Percentiles rank a stretch among this genome's conserved stretches.
Conservation (phyloP, 2,888 invertebrate genomes). For the Eristalinus sepulchralis region DNA sequence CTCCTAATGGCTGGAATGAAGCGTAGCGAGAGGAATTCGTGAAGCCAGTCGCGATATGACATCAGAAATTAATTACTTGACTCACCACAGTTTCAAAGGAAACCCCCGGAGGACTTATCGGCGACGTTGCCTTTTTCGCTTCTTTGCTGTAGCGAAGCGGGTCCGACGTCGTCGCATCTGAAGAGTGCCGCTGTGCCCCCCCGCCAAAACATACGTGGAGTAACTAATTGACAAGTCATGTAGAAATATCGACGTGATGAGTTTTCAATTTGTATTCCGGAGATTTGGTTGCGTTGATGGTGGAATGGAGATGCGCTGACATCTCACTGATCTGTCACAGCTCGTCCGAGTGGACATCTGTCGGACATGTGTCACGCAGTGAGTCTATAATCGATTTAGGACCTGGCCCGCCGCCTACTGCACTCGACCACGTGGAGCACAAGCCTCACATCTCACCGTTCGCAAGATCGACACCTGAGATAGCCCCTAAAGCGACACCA, state of each 20-base stretch:
- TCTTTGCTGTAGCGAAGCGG: too few relatives aligned
- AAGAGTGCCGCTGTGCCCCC: neutral
- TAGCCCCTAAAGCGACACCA: slow-evolving; percentile 53
- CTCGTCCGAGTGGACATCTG: neutral
- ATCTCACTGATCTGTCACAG: neutral
- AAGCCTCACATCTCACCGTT: slow-evolving; percentile 37
- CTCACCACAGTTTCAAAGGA: slow-evolving; percentile 25
- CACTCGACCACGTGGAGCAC: neutral
- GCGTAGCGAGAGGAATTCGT: neutral
- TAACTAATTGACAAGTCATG: slow-evolving; percentile 59
- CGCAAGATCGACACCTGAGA: slow-evolving; percentile 62
- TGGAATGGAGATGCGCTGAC: neutral
- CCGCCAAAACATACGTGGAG: slow-evolving; percentile 38
- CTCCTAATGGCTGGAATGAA: slow-evolving; percentile 8
- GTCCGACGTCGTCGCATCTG: neutral
- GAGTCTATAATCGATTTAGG: neutral
- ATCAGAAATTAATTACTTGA: slow-evolving; percentile 67
- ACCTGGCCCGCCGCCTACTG: neutral
- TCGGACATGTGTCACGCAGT: neutral
- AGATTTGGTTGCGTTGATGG: neutral
- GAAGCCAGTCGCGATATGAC: slow-evolving; percentile 49
- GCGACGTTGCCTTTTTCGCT: neutral
- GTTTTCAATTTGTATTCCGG: slow-evolving; percentile 18
- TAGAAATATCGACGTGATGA: slow-evolving; percentile 51
- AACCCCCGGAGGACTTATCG: slow-evolving; percentile 27